Evolutionary conservation across 2,113 vertebrate species (phyloP).

Genomic region (Pollachius pollachius): DNA sequence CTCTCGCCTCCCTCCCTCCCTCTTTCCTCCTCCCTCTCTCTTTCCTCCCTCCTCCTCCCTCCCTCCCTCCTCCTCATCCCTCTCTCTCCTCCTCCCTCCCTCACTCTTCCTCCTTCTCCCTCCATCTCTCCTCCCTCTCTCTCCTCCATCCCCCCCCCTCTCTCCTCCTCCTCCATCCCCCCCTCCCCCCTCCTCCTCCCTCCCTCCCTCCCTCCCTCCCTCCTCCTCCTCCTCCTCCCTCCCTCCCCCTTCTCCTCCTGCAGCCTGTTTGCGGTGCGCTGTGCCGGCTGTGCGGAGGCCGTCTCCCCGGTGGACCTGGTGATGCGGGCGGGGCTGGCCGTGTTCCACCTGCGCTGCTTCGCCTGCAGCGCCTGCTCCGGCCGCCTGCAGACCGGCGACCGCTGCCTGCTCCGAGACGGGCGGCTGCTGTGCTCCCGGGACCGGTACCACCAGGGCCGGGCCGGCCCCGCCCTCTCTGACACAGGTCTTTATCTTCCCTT

Average conservation of each 20-base stretch:
- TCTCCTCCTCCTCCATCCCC: conserved; percentile 58
- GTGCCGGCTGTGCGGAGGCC: conserved; percentile 83
- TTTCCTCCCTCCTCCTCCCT: too few relatives aligned
- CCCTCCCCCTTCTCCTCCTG: neutral
- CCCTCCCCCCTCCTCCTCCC: neutral
- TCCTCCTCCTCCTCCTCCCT: neutral
- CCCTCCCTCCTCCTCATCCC: conserved; percentile 27
- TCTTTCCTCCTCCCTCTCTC: too few relatives aligned
- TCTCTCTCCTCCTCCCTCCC: conserved; percentile 21
- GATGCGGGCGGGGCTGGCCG: conserved; percentile 86
- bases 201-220: neutral
- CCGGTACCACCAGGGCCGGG: conserved; percentile 74
- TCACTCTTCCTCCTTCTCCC: neutral
- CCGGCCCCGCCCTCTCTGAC: conserved; percentile 85
- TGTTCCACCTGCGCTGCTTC: conserved; percentile 96
- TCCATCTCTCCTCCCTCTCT: too few relatives aligned
- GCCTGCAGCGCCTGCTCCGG: conserved; percentile 91
- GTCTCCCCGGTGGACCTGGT: conserved; percentile 89
- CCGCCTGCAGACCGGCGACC: conserved; percentile 90
- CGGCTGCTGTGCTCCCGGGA: conserved; percentile 88
- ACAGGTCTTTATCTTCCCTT: conserved; percentile 49
- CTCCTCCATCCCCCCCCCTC: neutral
- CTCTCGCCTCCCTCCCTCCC: conserved; percentile 1
- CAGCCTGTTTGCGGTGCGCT: conserved; percentile 89
- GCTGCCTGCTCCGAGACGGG: conserved; percentile 90